phyloP scores from a whole-genome alignment of 2,888 invertebrate genomes.

The Bibio marci region DNA sequence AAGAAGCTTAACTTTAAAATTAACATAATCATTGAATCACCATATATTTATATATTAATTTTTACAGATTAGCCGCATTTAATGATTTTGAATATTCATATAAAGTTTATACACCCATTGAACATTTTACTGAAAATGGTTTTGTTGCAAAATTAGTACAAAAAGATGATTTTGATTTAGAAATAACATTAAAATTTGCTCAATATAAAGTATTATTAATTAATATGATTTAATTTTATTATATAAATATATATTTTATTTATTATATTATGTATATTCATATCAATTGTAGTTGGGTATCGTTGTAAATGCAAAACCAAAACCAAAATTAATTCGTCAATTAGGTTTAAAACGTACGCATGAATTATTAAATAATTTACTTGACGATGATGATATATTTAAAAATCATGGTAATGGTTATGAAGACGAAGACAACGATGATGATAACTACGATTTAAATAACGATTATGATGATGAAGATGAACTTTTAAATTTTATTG shows the following conservation, averaged over 20 bases:
- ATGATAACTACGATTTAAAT: neutral
- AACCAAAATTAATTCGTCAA: conserved; percentile 22
- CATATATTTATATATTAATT: neutral
- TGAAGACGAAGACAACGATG: conserved; percentile 13
- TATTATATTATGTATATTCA: conserved; percentile 1
- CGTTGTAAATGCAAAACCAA: conserved; percentile 19
- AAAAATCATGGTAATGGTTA: conserved; percentile 17
- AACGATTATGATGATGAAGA: conserved; percentile 11
- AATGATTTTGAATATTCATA: conserved; percentile 64
- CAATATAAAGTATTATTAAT: conserved; percentile 49
- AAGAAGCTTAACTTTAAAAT: no score
- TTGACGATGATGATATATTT: conserved; percentile 9
- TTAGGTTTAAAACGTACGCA: conserved; percentile 9
- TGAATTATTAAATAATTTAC: neutral
- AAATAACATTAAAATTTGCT: conserved; percentile 49
- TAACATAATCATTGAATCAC: no score
- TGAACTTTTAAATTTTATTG: conserved; percentile 33
- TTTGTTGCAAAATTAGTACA: conserved; percentile 52
- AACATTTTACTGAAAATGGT: conserved; percentile 61
- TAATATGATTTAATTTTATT: neutral
- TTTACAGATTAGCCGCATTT: conserved; percentile 23
- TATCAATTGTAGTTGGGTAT: neutral
- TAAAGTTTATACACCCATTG: conserved; percentile 59
- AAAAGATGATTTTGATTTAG: conserved; percentile 45
- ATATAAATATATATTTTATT: neutral